These are phyloP conservation scores for Callyntrura guangdongensis DNA, from an alignment of 2,888 invertebrate species.

Conservation along the genomic window DNA sequence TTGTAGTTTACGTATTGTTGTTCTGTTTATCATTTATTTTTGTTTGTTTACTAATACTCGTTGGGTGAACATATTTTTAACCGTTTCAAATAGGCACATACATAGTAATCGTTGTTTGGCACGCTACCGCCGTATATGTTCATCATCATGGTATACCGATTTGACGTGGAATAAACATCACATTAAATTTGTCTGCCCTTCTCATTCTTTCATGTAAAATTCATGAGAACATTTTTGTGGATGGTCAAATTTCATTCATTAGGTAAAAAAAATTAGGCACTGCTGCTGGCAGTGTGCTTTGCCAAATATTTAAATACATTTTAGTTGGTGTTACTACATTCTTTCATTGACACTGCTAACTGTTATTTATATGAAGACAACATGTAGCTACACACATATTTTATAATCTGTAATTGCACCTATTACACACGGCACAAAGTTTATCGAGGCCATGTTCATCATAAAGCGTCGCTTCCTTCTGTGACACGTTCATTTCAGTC, in stretches of 20 bases:
- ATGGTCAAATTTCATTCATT: constrained; percentile 44
- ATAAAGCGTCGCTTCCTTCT: constrained; percentile 24
- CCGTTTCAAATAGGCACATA: no score
- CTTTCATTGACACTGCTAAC: neutral
- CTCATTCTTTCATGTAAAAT: constrained; percentile 41
- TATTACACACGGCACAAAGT: neutral
- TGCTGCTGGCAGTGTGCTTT: constrained; percentile 10
- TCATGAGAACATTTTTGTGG: constrained; percentile 25
- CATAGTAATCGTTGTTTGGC: no score
- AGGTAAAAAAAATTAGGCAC: constrained; percentile 5
- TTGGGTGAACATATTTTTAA: neutral
- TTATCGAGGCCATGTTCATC: constrained; percentile 45
- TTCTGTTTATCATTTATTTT: no score
- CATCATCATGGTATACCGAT: neutral
- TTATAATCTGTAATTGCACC: constrained; percentile 3
- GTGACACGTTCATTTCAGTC: constrained; percentile 29
- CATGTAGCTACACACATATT: neutral
- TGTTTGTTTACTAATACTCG: neutral
- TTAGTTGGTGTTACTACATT: neutral
- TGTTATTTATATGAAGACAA: neutral
- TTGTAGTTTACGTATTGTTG: neutral
- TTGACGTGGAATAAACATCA: neutral
- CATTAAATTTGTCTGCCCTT: constrained; percentile 43
- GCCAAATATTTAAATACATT: constrained; percentile 53
- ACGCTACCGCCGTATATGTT: no score